Base-by-base conservation (phyloP, 2,113 vertebrate genomes). In the Lathamus discolor region DNA sequence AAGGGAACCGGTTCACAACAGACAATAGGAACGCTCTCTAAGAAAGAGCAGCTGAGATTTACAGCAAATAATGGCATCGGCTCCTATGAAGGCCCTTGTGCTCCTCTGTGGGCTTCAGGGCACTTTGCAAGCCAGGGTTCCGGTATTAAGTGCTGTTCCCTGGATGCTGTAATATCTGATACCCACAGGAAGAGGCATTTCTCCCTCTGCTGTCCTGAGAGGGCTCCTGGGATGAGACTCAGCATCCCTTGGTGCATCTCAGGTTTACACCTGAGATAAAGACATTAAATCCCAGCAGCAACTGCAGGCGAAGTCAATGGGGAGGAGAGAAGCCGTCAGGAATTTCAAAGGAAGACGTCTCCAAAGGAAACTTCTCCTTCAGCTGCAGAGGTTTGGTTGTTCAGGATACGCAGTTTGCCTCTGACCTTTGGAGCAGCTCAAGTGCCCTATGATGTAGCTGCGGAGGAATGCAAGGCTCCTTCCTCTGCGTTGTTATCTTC, bases 381-480 rank as follows among this genome's bases (percentile, higher is more conserved):
- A 28, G 15, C 29, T 57, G n/a, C 35, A 72, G 27, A 37, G n/a
- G 48, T 93, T 77, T 35, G 44, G 13, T 31, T 77, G 64, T 52
- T 19, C 35, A 44, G 55, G 86, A 70, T 9, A 51, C 22, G 2
- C 17, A 78, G 62, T 27, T 54, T 90, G 69, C 37, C 79, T 33
- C 52, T 95, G 96, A 95, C 95, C 91, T 97, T 86, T 93, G 95
- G 66, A 88, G 90, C 67, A 86, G 39, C 44, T 83, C 46, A 78
- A 3, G 68, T 48, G 90, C 52, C 23, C 43, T 70, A 49, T 96
- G 93, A 96, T 86, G 86, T 79, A 75, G 80, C 49, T 23, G 66
- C 3, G 41, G 13, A 95, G 67, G 91, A 94, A 96, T 9, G 88
- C 73, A 29, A 78, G 80, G 83, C 86, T 91, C 83, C 93, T 88